Evolutionary conservation across 2,797 vertebrate genomes (phyloP).

Genomic region (Anabas testudineus): DNA sequence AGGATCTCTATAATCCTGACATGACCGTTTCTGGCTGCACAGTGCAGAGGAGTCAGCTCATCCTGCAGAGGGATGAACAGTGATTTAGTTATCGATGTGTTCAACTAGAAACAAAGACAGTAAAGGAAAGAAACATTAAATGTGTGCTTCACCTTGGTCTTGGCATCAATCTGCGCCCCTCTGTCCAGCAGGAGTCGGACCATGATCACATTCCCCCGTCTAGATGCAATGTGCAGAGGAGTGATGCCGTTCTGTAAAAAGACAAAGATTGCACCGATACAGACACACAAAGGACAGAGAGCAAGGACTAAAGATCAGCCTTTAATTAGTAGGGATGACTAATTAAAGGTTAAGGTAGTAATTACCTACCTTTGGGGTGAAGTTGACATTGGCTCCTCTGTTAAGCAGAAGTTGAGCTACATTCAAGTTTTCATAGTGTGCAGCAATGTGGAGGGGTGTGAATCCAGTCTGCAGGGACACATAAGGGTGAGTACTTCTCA

Average conservation of each 20-base stretch:
- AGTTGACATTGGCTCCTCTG: slow-evolving; percentile 97
- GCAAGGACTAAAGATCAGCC: background rate
- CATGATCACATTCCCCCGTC: slow-evolving; percentile 97
- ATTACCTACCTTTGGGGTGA: slow-evolving; percentile 93
- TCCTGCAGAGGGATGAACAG: slow-evolving; percentile 82
- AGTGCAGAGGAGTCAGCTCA: slow-evolving; percentile 97
- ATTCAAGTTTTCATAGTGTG: slow-evolving; percentile 98
- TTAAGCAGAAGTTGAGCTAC: slow-evolving; percentile 96
- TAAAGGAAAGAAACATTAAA: background rate
- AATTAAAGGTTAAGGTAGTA: background rate
- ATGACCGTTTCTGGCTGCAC: slow-evolving; percentile 96
- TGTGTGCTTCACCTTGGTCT: slow-evolving; percentile 90
- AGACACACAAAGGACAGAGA: slow-evolving; percentile 19
- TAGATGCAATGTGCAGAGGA: slow-evolving; percentile 95
- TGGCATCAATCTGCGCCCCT: slow-evolving; percentile 94
- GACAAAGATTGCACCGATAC: slow-evolving; percentile 31
- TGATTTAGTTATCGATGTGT: slow-evolving; percentile 35
- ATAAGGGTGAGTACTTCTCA: slow-evolving; percentile 12
- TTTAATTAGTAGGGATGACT: background rate
- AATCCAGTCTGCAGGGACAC: slow-evolving; percentile 91
- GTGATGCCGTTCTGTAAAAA: slow-evolving; percentile 94
- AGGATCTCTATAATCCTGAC: slow-evolving; percentile 96
- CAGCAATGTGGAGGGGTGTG: slow-evolving; percentile 98
- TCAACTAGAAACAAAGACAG: slow-evolving; percentile 23
- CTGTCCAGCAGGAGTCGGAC: slow-evolving; percentile 97